Conservation (phyloP, 2,113 vertebrate genomes). For the Malurus melanocephalus region DNA sequence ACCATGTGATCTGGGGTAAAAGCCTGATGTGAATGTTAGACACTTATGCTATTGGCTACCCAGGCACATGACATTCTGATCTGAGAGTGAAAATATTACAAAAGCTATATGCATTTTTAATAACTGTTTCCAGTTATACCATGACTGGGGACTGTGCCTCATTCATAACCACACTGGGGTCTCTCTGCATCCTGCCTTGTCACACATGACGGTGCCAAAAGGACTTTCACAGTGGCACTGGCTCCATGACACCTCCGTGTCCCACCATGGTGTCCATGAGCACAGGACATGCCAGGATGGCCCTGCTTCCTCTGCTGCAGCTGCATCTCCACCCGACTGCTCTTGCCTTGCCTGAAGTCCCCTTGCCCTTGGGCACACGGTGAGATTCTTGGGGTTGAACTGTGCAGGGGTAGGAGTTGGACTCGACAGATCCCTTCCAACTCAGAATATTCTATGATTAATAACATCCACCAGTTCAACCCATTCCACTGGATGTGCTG, state of each 20-base stretch:
- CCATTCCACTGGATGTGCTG: background rate
- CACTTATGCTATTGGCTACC: too few species aligned
- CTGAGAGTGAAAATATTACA: too few species aligned
- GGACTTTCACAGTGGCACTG: background rate
- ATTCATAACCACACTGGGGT: too few species aligned
- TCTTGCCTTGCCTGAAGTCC: background rate
- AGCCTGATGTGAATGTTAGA: too few species aligned
- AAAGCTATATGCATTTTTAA: too few species aligned
- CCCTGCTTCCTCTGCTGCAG: background rate
- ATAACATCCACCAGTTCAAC: background rate
- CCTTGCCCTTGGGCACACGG: background rate
- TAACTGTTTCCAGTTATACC: too few species aligned
- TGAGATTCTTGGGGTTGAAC: background rate
- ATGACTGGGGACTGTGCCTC: too few species aligned
- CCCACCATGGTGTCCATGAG: background rate
- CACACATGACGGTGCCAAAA: background rate
- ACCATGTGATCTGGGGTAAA: too few species aligned
- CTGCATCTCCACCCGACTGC: background rate
- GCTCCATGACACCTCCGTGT: background rate
- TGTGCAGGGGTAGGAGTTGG: background rate
- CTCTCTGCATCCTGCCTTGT: background rate
- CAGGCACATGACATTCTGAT: too few species aligned
- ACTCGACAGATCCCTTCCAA: background rate
- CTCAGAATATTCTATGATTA: background rate
- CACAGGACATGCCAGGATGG: background rate